These are phyloP conservation scores for Caenorhabditis afra DNA, from an alignment of 2,888 invertebrate genomes.

Conservation along the genomic window DNA sequence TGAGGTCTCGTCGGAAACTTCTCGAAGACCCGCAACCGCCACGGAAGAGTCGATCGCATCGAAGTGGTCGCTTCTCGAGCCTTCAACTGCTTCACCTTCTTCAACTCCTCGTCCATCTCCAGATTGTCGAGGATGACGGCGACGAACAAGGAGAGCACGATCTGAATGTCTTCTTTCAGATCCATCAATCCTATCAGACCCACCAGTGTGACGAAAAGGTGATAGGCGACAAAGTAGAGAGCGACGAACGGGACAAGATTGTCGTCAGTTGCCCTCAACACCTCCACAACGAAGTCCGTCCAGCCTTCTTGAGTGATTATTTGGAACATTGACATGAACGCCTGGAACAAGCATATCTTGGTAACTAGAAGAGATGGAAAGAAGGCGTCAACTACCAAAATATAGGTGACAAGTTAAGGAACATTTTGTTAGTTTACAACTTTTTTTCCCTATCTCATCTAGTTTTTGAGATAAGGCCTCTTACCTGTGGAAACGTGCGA, in stretches of 20 bases:
- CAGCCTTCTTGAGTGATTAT: constrained; percentile 99
- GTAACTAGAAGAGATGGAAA: too few species aligned
- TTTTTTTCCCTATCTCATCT: too few species aligned
- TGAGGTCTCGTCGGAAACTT: constrained; percentile 96
- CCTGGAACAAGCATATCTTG: constrained; percentile 85
- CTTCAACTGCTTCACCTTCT: constrained; percentile 92
- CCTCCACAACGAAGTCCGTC: constrained; percentile 99
- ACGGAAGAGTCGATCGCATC: constrained; percentile 95
- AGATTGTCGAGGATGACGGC: constrained; percentile 99
- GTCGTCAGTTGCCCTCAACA: constrained; percentile 84
- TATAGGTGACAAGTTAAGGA: too few species aligned
- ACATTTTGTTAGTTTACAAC: too few species aligned
- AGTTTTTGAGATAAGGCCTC: too few species aligned
- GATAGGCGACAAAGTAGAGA: constrained; percentile 97
- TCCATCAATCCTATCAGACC: too few species aligned
- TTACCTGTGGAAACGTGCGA: constrained; percentile 95
- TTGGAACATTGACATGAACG: constrained; percentile 99
- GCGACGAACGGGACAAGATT: constrained; percentile 85
- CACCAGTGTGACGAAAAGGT: constrained; percentile 95
- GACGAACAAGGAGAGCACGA: constrained; percentile 99
- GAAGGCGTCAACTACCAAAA: too few species aligned
- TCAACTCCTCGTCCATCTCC: constrained; percentile 98
- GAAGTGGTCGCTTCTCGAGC: constrained; percentile 97
- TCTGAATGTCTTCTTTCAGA: too few species aligned
- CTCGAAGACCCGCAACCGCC: constrained; percentile 95